phyloP scores from a whole-genome alignment of 2,797 vertebrate genomes.

The Gallinago stenura region DNA sequence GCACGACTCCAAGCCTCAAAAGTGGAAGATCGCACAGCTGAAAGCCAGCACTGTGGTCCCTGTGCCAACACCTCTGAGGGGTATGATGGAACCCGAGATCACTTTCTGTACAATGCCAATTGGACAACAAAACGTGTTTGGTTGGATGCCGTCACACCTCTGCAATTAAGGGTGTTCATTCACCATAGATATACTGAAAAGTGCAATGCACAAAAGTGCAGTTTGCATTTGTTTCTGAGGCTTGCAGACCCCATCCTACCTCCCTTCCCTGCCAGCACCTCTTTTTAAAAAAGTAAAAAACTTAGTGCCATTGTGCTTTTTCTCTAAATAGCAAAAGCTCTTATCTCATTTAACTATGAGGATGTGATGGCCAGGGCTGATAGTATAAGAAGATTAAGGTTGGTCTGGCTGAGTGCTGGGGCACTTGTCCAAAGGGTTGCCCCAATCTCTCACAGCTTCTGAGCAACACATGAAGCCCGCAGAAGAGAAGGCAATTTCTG shows the following conservation, averaged over 20 bases:
- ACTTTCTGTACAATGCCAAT: not conserved
- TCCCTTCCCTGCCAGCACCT: not conserved
- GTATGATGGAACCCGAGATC: not conserved
- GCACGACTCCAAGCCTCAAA: not conserved
- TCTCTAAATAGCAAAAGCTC: not conserved
- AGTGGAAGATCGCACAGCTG: not conserved
- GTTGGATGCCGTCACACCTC: rapidly evolving
- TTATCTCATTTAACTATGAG: not conserved
- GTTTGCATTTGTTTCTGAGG: not conserved
- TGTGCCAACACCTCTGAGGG: not conserved
- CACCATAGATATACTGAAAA: not conserved
- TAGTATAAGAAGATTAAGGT: not conserved
- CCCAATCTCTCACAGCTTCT: not conserved
- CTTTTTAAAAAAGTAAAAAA: not conserved
- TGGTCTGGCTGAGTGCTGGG: not conserved
- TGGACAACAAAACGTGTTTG: not conserved
- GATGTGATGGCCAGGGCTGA: not conserved
- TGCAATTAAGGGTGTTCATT: not conserved
- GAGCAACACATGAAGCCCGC: not conserved
- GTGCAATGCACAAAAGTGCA: not conserved
- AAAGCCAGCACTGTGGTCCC: rapidly evolving
- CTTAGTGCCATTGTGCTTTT: too few species aligned
- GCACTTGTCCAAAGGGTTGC: not conserved
- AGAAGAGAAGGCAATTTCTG: not conserved
- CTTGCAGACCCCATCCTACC: not conserved